Evolutionary conservation across 2,113 vertebrate species (phyloP).

Genomic region (Porphyrio hochstetteri): DNA sequence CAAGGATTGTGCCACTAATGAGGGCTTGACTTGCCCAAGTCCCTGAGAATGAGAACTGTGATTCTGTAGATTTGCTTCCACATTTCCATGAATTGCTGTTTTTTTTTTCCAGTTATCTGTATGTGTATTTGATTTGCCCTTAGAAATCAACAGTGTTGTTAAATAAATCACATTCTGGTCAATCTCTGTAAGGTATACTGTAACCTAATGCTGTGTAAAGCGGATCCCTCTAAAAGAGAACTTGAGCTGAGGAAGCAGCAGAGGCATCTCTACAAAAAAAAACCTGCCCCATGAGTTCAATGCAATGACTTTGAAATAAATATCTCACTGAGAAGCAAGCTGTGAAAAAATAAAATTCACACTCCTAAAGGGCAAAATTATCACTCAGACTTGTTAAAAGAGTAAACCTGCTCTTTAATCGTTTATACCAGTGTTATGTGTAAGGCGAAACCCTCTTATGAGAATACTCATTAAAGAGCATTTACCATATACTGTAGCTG

Average conservation of each 20-base stretch:
- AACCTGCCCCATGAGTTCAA: neutral
- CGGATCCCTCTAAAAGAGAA: slow-evolving; percentile 49
- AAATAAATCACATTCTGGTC: slow-evolving; percentile 53
- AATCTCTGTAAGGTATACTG: slow-evolving; percentile 57
- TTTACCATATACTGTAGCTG: slow-evolving; percentile 52
- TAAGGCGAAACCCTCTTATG: slow-evolving; percentile 76
- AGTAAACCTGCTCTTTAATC: slow-evolving; percentile 68
- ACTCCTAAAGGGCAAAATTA: slow-evolving; percentile 74
- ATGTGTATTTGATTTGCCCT: slow-evolving; percentile 38
- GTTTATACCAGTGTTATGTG: slow-evolving; percentile 37
- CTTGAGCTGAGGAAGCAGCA: slow-evolving; percentile 14
- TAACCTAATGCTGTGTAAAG: slow-evolving; percentile 61
- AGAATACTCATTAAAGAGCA: slow-evolving; percentile 64
- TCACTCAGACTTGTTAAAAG: slow-evolving; percentile 75
- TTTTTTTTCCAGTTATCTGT: neutral
- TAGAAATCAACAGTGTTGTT: slow-evolving; percentile 41
- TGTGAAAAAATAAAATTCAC: slow-evolving; percentile 77
- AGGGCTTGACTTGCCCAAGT: neutral
- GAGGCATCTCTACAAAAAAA: neutral
- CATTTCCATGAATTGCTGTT: neutral
- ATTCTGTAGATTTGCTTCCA: neutral
- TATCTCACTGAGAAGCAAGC: slow-evolving; percentile 62
- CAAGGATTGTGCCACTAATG: neutral
- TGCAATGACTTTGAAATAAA: slow-evolving; percentile 54
- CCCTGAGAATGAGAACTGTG: neutral